Conservation (phyloP, 1,140 invertebrate genomes). For the Pissodes strobi region DNA sequence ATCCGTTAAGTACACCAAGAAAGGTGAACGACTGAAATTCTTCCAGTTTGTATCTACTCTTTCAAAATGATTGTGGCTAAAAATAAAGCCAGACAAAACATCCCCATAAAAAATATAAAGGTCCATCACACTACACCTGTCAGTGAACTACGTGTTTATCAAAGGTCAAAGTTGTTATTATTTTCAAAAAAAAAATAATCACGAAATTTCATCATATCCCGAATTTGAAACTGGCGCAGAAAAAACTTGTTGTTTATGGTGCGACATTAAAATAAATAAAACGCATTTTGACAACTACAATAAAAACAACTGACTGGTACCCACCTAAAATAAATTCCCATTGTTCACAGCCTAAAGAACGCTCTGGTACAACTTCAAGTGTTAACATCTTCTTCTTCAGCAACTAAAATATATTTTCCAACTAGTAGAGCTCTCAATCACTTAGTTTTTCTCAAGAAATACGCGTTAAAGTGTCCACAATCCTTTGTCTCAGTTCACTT, state of each 20-base stretch:
- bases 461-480: constrained; percentile 2
- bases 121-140: constrained; percentile 6
- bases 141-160: constrained; percentile 16
- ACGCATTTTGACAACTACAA: constrained; percentile 19
- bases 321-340: constrained; percentile 97
- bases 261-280: constrained; percentile 19
- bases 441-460: constrained; percentile 14
- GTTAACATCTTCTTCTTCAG: constrained; percentile 77
- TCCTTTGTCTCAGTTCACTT: constrained; percentile 29
- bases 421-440: constrained; percentile 8
- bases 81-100: constrained; percentile 15
- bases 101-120: not conserved
- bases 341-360: constrained; percentile 92
- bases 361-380: constrained; percentile 92
- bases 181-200: not conserved
- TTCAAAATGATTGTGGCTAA: not conserved
- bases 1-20: too few relatives aligned
- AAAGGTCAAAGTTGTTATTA: constrained; percentile 9
- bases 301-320: constrained; percentile 48
- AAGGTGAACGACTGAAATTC: not conserved
- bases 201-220: not conserved
- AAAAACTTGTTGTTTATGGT: not conserved
- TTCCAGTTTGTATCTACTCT: not conserved
- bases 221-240: not conserved
- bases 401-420: constrained; percentile 3